Evolutionary conservation across 2,113 vertebrate genomes (phyloP).

Genomic region (Trogon surrucura): DNA sequence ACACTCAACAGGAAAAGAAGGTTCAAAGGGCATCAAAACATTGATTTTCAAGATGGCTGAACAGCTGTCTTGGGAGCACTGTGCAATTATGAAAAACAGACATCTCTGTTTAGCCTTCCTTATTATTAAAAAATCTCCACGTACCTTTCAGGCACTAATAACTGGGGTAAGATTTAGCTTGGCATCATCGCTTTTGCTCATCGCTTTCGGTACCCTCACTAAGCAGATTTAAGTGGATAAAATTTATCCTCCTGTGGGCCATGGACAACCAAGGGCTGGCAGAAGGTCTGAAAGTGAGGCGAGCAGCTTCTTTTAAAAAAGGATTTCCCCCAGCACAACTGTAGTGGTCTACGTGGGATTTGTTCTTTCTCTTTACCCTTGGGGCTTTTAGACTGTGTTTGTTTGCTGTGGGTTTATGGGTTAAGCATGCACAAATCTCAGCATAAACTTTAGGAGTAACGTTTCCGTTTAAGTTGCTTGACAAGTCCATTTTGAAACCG

Average conservation of each 20-base stretch:
- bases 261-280: fast-evolving
- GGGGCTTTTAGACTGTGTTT: not conserved
- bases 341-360: not conserved
- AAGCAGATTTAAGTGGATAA: not conserved
- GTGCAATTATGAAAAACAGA: slow-evolving; percentile 80
- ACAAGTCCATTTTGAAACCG: not conserved
- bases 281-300: not conserved
- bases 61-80: slow-evolving; percentile 73
- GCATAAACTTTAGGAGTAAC: not conserved
- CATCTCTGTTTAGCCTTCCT: slow-evolving; percentile 50
- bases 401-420: not conserved
- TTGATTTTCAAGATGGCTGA: slow-evolving; percentile 84
- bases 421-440: not conserved
- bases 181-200: not conserved
- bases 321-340: not conserved
- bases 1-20: slow-evolving; percentile 71
- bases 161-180: not conserved
- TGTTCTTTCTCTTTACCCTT: not conserved
- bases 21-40: slow-evolving; percentile 85
- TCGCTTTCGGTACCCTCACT: not conserved
- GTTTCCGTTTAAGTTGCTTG: not conserved
- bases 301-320: not conserved
- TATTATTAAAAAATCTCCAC: slow-evolving; percentile 55
- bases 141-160: slow-evolving; percentile 60
- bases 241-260: not conserved